These are phyloP conservation scores for Prunella strophiata DNA, from an alignment of 2,797 vertebrate species.

Conservation along the genomic window DNA sequence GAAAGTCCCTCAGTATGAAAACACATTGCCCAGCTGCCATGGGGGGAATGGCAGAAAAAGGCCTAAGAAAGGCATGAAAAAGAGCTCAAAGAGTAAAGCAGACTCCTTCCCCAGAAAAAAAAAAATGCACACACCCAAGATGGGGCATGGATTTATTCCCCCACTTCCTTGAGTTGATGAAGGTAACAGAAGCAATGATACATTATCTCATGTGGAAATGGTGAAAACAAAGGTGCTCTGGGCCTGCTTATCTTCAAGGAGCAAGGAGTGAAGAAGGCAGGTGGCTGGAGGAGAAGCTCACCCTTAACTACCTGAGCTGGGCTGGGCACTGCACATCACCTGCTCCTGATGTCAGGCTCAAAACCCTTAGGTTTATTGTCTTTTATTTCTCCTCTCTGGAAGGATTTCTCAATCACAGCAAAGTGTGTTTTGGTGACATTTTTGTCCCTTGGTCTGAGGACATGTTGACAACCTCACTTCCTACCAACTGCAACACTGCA, in stretches of 20 bases:
- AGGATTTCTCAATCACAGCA: background rate
- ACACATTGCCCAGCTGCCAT: background rate
- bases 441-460: background rate
- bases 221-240: background rate
- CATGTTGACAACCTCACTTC: background rate
- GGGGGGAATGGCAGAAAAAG: background rate
- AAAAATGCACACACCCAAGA: background rate
- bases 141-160: fast-evolving
- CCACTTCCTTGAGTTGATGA: background rate
- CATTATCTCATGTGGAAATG: background rate
- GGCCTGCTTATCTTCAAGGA: background rate
- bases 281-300: background rate
- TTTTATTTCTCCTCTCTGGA: background rate
- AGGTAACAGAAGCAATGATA: background rate
- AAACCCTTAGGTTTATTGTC: background rate
- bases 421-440: background rate
- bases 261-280: background rate
- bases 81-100: background rate
- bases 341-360: background rate
- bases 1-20: background rate
- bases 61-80: background rate
- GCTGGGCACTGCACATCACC: background rate
- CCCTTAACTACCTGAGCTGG: background rate
- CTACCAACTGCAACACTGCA: background rate
- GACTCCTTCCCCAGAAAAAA: background rate